Conservation (phyloP, 2,797 vertebrate genomes). For the Lerista edwardsae region DNA sequence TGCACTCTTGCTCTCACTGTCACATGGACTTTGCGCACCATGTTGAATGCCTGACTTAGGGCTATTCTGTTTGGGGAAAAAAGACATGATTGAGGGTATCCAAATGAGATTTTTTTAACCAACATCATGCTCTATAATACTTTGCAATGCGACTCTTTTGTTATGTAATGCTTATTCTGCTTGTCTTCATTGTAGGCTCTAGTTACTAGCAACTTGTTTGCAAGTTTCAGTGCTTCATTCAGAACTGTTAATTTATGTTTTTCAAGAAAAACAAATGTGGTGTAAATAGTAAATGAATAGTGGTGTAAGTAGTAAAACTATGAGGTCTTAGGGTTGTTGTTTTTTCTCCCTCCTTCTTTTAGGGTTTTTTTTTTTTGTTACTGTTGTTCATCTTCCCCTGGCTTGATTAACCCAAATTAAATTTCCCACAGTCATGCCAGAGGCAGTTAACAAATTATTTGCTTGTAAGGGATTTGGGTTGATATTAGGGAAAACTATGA, state of each 20-base stretch:
- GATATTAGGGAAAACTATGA: slow-evolving; percentile 38
- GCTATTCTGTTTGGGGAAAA: not conserved
- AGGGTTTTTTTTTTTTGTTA: too few species aligned
- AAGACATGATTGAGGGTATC: not conserved
- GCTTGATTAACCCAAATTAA: slow-evolving; percentile 63
- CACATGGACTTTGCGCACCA: too few species aligned
- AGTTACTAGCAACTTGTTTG: not conserved
- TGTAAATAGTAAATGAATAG: slow-evolving; percentile 1
- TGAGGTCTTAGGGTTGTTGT: not conserved
- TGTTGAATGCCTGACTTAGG: too few species aligned
- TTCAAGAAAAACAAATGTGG: not conserved
- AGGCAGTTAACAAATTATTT: slow-evolving; percentile 45
- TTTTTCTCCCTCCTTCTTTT: not conserved
- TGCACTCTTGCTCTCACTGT: too few species aligned
- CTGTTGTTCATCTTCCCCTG: not conserved
- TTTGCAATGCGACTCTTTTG: not conserved
- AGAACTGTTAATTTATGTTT: not conserved
- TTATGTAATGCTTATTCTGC: not conserved
- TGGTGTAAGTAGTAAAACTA: not conserved
- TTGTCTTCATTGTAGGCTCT: not conserved
- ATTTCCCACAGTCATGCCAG: slow-evolving; percentile 55
- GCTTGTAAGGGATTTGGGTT: slow-evolving; percentile 42
- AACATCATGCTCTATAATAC: not conserved
- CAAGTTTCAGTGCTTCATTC: not conserved
- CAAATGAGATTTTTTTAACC: not conserved